phyloP scores from a whole-genome alignment of 2,113 vertebrate species.

The Plectropomus leopardus region DNA sequence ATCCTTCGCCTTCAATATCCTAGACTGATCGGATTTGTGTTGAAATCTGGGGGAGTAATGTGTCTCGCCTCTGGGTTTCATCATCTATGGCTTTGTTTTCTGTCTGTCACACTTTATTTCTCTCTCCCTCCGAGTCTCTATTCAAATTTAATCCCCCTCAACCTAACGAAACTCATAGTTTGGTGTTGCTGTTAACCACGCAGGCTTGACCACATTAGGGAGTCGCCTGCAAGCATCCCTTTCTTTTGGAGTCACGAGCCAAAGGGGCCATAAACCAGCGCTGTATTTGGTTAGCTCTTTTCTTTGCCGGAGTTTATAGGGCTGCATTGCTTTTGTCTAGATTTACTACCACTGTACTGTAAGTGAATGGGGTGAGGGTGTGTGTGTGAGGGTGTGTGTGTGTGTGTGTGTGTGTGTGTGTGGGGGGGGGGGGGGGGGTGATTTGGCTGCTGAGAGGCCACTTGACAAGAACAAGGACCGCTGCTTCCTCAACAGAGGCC shows the following conservation, averaged over 20 bases:
- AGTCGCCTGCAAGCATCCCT: conserved; percentile 61
- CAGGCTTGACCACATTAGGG: conserved; percentile 54
- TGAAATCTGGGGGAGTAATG: conserved; percentile 7
- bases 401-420: too few relatives aligned
- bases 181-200: conserved; percentile 48
- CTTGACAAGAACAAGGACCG: conserved; percentile 66
- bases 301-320: conserved; percentile 58
- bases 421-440: conserved; percentile 10
- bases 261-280: conserved; percentile 53
- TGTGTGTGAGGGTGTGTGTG: conserved; percentile 7
- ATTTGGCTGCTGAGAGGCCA: conserved; percentile 54
- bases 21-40: not conserved
- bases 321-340: conserved; percentile 64
- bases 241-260: conserved; percentile 57
- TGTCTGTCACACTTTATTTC: conserved; percentile 18
- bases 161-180: conserved; percentile 48
- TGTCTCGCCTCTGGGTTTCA: conserved; percentile 2
- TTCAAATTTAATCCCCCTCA: conserved; percentile 33
- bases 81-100: conserved; percentile 37
- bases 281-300: conserved; percentile 69
- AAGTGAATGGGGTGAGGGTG: conserved; percentile 37
- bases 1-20: conserved; percentile 19
- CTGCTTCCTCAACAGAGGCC: conserved; percentile 49
- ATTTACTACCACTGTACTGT: conserved; percentile 61
- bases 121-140: not conserved